phyloP scores from a whole-genome alignment of 2,797 vertebrate species.

The Xenops minutus region DNA sequence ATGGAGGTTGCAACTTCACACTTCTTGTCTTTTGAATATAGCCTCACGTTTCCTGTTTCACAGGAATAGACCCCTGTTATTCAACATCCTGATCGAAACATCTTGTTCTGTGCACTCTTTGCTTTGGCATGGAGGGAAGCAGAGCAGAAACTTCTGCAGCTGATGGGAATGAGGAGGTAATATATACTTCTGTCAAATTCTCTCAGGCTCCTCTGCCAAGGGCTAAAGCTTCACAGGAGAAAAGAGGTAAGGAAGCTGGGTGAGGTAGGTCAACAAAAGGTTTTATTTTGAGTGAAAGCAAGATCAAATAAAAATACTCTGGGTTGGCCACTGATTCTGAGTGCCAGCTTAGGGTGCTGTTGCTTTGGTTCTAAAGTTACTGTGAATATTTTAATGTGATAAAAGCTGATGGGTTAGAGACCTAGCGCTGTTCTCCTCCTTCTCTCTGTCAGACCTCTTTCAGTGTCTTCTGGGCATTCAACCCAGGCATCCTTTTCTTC shows the following conservation, averaged over 20 bases:
- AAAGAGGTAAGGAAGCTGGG: slow-evolving; percentile 19
- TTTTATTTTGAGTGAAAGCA: background rate
- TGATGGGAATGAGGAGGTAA: background rate
- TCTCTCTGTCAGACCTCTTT: background rate
- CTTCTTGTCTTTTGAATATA: background rate
- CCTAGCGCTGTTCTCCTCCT: background rate
- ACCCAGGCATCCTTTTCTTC: background rate
- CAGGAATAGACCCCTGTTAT: background rate
- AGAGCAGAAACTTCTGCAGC: slow-evolving; percentile 18
- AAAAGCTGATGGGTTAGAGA: background rate
- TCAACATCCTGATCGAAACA: background rate
- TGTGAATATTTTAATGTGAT: background rate
- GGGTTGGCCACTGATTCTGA: background rate
- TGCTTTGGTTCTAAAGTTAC: background rate
- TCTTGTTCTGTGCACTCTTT: background rate
- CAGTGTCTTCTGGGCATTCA: background rate
- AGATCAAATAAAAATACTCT: background rate
- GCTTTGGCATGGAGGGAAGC: slow-evolving; percentile 16
- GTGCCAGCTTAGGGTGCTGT: background rate
- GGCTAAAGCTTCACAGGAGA: background rate
- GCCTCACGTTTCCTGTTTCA: slow-evolving; percentile 46
- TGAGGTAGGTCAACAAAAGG: background rate
- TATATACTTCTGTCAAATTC: slow-evolving; percentile 12
- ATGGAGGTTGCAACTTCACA: background rate
- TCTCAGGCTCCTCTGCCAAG: background rate